These are phyloP conservation scores for Rhinogobio ventralis DNA, from an alignment of 2,797 vertebrate genomes.

Conservation along the genomic window DNA sequence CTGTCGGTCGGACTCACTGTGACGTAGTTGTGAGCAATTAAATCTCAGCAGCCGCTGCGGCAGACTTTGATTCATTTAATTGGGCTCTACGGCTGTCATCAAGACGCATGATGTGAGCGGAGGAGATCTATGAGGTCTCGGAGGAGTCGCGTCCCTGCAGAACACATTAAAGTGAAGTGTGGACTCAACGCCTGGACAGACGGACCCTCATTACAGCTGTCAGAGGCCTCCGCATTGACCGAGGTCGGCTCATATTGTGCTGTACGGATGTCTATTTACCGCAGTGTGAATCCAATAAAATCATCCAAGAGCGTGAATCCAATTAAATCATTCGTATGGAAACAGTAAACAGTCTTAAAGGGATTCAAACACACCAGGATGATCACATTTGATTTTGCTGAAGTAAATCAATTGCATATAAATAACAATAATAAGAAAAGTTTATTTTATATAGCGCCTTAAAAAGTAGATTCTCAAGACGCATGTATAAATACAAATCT, in stretches of 20 bases:
- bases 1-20: not conserved
- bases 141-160: slow-evolving; percentile 19
- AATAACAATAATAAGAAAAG: not conserved
- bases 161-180: slow-evolving; percentile 35
- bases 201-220: slow-evolving; percentile 79
- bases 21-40: not conserved
- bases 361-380: slow-evolving; percentile 12
- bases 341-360: slow-evolving; percentile 4
- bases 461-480: no score
- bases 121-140: slow-evolving; percentile 51
- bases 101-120: slow-evolving; percentile 52
- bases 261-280: slow-evolving; percentile 67
- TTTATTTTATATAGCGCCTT: no score
- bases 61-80: slow-evolving; percentile 45
- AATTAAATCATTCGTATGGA: slow-evolving; percentile 77
- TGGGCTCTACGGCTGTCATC: slow-evolving; percentile 54
- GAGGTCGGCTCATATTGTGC: slow-evolving; percentile 78
- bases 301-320: slow-evolving; percentile 71
- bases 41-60: not conserved
- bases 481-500: not conserved
- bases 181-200: slow-evolving; percentile 72
- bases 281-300: slow-evolving; percentile 38
- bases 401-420: not conserved
- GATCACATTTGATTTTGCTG: not conserved
- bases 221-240: slow-evolving; percentile 70